A percentile compares a stretch with the other conserved stretches of the same genome.
phyloP scores from a whole-genome alignment of 2,797 vertebrate genomes.

The Xerus rutilus region DNA sequence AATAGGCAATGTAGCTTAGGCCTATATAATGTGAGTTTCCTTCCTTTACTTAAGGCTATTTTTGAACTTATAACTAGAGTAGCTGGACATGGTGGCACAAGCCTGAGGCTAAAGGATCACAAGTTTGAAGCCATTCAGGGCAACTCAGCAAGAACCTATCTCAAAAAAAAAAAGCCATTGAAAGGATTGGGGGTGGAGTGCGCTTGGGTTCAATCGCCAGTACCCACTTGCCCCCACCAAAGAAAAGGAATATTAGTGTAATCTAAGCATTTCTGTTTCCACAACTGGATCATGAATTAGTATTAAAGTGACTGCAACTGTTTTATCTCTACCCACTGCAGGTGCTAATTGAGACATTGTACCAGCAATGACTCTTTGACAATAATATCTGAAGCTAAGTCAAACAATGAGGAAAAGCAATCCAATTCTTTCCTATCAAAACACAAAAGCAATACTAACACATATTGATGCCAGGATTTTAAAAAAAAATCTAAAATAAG shows the following conservation, averaged over 20 bases:
- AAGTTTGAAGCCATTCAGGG: too few species aligned
- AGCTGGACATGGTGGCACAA: too few species aligned
- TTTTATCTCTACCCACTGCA: background rate
- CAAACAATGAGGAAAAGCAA: slow-evolving; percentile 15
- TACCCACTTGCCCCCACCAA: too few species aligned
- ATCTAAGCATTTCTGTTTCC: slow-evolving; percentile 15
- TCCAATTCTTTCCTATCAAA: background rate
- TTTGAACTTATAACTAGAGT: background rate
- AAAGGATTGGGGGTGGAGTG: too few species aligned
- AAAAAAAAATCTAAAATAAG: slow-evolving; percentile 10
- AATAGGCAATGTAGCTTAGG: background rate
- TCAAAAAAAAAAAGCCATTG: too few species aligned
- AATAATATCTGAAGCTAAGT: background rate
- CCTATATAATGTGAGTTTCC: background rate
- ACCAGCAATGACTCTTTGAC: background rate
- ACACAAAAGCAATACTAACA: slow-evolving; percentile 21
- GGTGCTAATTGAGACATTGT: background rate
- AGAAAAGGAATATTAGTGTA: background rate
- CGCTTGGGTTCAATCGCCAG: too few species aligned
- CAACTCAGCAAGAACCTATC: too few species aligned
- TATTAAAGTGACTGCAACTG: background rate
- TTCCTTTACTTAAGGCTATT: slow-evolving; percentile 22
- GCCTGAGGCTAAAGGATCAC: too few species aligned
- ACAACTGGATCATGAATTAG: background rate
- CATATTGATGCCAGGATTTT: background rate